Evolutionary conservation across 2,888 invertebrate species (phyloP).

Genomic region (Pristionchus mayeri): DNA sequence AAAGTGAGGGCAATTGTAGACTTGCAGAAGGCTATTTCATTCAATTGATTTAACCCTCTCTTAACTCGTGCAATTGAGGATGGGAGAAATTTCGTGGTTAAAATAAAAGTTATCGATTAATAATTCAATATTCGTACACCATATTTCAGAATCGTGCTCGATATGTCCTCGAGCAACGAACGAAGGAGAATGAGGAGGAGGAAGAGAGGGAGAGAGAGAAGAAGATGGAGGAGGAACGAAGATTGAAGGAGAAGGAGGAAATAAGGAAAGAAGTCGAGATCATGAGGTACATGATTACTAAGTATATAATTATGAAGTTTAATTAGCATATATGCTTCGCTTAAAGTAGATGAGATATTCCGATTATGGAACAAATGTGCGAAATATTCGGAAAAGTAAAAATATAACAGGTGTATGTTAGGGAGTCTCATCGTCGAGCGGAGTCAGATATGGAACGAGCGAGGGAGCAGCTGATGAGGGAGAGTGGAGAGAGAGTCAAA

Average conservation of each 20-base stretch:
- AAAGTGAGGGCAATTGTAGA: slow-evolving; percentile 31
- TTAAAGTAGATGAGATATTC: too few relatives aligned
- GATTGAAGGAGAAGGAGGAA: slow-evolving; percentile 15
- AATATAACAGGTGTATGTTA: too few relatives aligned
- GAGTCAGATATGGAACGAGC: slow-evolving; percentile 25
- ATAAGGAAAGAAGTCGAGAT: background rate
- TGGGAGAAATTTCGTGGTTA: too few relatives aligned
- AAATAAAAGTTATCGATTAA: background rate
- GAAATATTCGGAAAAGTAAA: too few relatives aligned
- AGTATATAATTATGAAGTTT: background rate
- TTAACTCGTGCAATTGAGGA: too few relatives aligned
- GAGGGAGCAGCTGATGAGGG: background rate
- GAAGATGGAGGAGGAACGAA: slow-evolving; percentile 33
- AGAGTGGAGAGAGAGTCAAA: background rate
- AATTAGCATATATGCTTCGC: background rate
- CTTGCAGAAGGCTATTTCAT: too few relatives aligned
- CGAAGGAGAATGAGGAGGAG: slow-evolving; percentile 34
- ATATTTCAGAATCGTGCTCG: slow-evolving; percentile 46
- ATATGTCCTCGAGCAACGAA: slow-evolving; percentile 44
- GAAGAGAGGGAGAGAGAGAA: background rate
- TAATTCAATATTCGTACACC: too few relatives aligned
- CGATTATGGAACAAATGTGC: too few relatives aligned
- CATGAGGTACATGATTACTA: background rate
- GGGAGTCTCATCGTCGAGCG: slow-evolving; percentile 32
- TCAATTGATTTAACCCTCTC: too few relatives aligned